A percentile compares a stretch with the other conserved stretches of the same genome.
phyloP scores from a whole-genome alignment of 2,113 vertebrate species.

The Candoia aspera region DNA sequence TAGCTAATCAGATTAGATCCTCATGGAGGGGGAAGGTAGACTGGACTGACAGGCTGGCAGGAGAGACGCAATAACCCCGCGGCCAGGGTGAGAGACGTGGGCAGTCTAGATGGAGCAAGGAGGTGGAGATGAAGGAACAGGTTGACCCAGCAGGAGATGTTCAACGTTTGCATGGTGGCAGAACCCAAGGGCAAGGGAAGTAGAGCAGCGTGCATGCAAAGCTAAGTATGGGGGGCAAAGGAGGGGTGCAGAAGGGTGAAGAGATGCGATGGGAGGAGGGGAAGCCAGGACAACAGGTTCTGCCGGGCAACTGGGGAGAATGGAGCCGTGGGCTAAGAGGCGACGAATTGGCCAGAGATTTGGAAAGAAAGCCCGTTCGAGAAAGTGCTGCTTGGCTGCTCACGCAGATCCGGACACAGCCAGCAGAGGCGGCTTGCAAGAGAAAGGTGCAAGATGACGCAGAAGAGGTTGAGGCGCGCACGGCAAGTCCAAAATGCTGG shows the following conservation, averaged over 20 bases:
- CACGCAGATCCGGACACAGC: no score
- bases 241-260: no score
- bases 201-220: not conserved
- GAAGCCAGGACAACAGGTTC: no score
- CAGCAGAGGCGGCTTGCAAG: not conserved
- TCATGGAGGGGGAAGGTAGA: not conserved
- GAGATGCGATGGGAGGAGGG: not conserved
- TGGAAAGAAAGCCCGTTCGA: no score
- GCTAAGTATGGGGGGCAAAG: not conserved
- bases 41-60: not conserved
- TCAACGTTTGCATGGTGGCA: rapidly evolving
- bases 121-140: not conserved
- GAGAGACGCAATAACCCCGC: not conserved
- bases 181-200: not conserved
- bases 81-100: not conserved
- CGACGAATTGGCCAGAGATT: not conserved
- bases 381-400: not conserved
- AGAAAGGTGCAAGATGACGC: not conserved
- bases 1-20: slow-evolving; percentile 34
- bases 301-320: not conserved
- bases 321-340: no score
- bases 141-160: rapidly evolving
- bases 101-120: not conserved
- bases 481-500: not conserved
- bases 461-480: not conserved